These are phyloP conservation scores for Biston betularia DNA, from an alignment of 2,888 invertebrate genomes.

Conservation along the genomic window DNA sequence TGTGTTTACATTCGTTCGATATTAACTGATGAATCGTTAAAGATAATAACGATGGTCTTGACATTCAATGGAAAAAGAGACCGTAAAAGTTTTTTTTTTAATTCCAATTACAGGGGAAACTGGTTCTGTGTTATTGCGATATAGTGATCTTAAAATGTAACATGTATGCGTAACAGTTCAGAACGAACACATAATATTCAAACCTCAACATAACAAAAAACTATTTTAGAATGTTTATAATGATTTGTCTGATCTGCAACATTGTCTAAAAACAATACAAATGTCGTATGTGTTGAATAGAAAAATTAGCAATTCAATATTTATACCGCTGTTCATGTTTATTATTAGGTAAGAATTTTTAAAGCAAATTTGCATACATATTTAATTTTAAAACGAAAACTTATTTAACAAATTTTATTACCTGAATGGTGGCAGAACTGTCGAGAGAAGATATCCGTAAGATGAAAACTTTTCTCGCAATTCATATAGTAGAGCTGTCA, in stretches of 20 bases:
- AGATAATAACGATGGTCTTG: no score
- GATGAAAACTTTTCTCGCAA: slow-evolving; percentile 86
- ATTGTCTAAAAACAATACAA: slow-evolving; percentile 9
- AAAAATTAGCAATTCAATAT: not conserved
- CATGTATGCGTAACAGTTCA: no score
- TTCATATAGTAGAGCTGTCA: slow-evolving; percentile 86
- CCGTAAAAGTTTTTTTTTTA: no score
- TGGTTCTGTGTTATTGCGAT: no score
- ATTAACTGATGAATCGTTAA: no score
- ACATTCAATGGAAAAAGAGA: no score
- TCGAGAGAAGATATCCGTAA: slow-evolving; percentile 85
- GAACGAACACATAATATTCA: no score
- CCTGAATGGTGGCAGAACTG: slow-evolving; percentile 87
- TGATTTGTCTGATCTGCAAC: not conserved
- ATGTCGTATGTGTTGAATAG: slow-evolving; percentile 39
- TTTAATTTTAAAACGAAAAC: not conserved
- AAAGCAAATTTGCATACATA: no score
- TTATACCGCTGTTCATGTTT: not conserved
- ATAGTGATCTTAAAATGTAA: no score
- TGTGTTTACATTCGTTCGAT: no score
- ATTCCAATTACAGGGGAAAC: no score
- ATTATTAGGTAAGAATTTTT: not conserved
- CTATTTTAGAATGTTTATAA: not conserved
- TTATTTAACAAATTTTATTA: slow-evolving; percentile 40
- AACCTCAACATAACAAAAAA: not conserved